Percentiles rank a stretch among this genome's conserved stretches.
phyloP scores from a whole-genome alignment of 2,888 invertebrate genomes.

The Caenorhabditis panamensis region DNA sequence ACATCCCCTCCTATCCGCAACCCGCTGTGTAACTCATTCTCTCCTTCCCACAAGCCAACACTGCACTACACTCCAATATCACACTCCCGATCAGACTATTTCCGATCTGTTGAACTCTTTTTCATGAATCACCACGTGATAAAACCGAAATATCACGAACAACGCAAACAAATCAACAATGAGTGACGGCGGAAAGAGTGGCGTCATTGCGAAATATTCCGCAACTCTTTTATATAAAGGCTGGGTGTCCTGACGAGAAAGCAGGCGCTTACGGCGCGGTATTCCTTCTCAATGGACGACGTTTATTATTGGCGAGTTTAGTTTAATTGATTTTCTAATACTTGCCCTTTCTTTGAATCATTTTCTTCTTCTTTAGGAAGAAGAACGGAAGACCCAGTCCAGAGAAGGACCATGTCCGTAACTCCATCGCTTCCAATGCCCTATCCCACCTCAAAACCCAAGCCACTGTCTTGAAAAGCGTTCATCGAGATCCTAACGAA shows the following conservation, averaged over 20 bases:
- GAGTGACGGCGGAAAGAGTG: constrained; percentile 5
- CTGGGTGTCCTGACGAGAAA: not conserved
- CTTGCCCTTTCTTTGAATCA: not conserved
- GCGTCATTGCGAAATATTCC: constrained; percentile 47
- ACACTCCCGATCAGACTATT: too few relatives aligned
- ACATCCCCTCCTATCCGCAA: too few relatives aligned
- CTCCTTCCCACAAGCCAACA: too few relatives aligned
- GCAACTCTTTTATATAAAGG: constrained; percentile 42
- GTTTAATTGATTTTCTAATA: not conserved
- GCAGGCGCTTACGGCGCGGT: not conserved
- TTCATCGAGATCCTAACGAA: constrained; percentile 17
- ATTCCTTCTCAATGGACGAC: constrained; percentile 20
- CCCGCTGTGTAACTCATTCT: too few relatives aligned
- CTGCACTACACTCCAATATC: too few relatives aligned
- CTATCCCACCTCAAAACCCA: constrained; percentile 35
- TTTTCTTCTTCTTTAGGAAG: constrained; percentile 16
- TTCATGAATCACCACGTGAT: constrained; percentile 29
- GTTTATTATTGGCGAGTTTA: constrained; percentile 42
- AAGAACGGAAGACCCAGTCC: constrained; percentile 30
- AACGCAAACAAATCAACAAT: constrained; percentile 19
- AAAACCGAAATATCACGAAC: constrained; percentile 23
- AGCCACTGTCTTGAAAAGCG: constrained; percentile 27
- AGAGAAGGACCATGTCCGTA: constrained; percentile 24
- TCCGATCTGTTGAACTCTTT: constrained; percentile 10
- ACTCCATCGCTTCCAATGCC: constrained; percentile 28